Evolutionary conservation across 2,888 invertebrate species (phyloP).

Genomic region (Nasonovia ribisnigri): DNA sequence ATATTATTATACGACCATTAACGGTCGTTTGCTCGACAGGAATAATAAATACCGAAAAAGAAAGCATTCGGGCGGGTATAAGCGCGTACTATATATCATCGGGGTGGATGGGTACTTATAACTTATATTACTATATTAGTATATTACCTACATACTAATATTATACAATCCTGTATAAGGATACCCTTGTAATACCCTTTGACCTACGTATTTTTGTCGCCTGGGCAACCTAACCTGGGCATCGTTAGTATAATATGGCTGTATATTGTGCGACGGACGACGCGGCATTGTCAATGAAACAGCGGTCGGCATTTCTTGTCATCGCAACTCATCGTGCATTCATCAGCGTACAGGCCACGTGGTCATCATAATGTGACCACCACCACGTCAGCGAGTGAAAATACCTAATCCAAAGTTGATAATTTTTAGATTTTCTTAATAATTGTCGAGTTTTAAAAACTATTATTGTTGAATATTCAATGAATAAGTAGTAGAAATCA

Average conservation of each 20-base stretch:
- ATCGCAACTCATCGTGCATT: background rate
- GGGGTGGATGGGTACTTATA: background rate
- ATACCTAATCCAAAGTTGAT: no score
- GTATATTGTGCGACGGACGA: background rate
- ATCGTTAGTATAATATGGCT: no score
- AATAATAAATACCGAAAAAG: background rate
- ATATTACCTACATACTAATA: background rate
- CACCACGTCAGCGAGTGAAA: background rate
- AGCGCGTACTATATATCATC: no score
- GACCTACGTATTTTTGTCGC: background rate
- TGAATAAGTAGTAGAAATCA: no score
- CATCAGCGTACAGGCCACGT: background rate
- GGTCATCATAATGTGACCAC: constrained; percentile 26
- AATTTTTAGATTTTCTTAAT: no score
- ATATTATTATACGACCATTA: background rate
- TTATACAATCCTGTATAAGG: no score
- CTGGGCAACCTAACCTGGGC: background rate
- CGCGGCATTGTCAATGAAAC: constrained; percentile 18
- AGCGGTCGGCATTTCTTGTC: constrained; percentile 4
- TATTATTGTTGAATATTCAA: no score
- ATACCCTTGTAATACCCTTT: background rate
- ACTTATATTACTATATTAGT: background rate
- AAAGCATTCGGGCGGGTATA: background rate
- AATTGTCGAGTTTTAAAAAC: no score
- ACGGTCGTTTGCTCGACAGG: background rate